phyloP scores from a whole-genome alignment of 2,888 invertebrate genomes.

The Biston stratarius region DNA sequence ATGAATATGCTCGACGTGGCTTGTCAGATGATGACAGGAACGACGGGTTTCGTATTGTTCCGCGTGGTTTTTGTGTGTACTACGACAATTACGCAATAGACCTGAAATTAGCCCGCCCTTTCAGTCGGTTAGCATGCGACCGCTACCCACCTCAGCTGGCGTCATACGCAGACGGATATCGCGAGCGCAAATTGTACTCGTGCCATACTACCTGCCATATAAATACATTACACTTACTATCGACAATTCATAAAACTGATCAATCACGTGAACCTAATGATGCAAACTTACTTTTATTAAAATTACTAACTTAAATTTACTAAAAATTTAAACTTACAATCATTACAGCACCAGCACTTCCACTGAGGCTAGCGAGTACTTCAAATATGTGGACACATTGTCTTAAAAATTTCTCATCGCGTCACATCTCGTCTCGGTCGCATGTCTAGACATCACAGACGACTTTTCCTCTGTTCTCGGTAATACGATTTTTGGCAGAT shows the following conservation, averaged over 20 bases:
- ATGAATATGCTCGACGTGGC: slow-evolving; percentile 37
- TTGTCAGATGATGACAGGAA: slow-evolving; percentile 42
- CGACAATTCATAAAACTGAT: slow-evolving; percentile 38
- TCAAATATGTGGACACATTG: slow-evolving; percentile 44
- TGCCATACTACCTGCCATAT: slow-evolving; percentile 24
- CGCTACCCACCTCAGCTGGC: slow-evolving; percentile 57
- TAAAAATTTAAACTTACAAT: slow-evolving; percentile 34
- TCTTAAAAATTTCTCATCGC: slow-evolving; percentile 61
- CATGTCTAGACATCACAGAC: slow-evolving; percentile 76
- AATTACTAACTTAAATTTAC: no score
- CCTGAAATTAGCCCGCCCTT: slow-evolving; percentile 66
- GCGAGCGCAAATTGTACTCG: slow-evolving; percentile 35
- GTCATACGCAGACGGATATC: slow-evolving; percentile 51
- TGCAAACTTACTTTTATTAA: no score
- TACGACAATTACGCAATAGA: slow-evolving; percentile 61
- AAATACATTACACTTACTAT: no score
- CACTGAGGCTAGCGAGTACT: slow-evolving; percentile 36
- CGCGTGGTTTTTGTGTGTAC: slow-evolving; percentile 68
- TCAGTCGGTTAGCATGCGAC: slow-evolving; percentile 51
- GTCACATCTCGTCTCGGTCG: slow-evolving; percentile 73
- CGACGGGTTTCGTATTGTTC: slow-evolving; percentile 51
- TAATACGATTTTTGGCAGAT: slow-evolving; percentile 82
- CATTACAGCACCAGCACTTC: slow-evolving; percentile 42
- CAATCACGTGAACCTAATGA: slow-evolving; percentile 41
- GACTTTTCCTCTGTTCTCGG: slow-evolving; percentile 77